Percentiles rank a stretch among this genome's conserved stretches.
Conservation (phyloP, 2,113 vertebrate species). For the Conger conger region DNA sequence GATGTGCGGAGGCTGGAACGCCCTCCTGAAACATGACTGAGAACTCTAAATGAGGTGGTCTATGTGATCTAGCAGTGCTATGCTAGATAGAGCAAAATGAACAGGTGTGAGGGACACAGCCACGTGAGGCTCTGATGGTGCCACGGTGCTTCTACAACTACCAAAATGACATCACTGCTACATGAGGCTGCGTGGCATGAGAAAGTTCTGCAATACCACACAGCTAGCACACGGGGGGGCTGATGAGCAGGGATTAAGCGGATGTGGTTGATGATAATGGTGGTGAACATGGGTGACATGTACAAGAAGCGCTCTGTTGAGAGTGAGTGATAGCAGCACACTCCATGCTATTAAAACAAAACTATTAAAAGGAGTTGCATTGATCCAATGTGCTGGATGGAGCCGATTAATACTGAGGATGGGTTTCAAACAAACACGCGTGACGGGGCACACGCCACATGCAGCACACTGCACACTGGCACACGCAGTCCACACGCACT, state of each 20-base stretch:
- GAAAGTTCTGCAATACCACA: constrained; percentile 32
- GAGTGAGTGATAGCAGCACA: constrained; percentile 44
- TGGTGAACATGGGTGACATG: constrained; percentile 48
- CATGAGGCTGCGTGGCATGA: background rate
- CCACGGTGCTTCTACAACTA: background rate
- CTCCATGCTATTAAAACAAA: constrained; percentile 61
- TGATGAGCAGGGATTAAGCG: constrained; percentile 55
- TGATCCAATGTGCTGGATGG: constrained; percentile 11
- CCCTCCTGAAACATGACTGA: background rate
- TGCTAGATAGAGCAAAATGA: background rate
- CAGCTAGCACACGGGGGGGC: constrained; percentile 47
- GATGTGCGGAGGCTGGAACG: background rate
- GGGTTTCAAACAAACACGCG: constrained; percentile 55
- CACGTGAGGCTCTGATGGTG: background rate
- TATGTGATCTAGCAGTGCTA: background rate
- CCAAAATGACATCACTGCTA: constrained; percentile 37
- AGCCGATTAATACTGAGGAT: constrained; percentile 42
- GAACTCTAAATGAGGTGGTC: background rate
- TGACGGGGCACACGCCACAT: constrained; percentile 64
- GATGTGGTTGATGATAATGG: constrained; percentile 51
- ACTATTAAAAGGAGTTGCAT: constrained; percentile 55
- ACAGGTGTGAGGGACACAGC: background rate
- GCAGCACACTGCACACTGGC: constrained; percentile 44
- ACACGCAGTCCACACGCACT: constrained; percentile 32
- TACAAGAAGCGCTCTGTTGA: constrained; percentile 45